These are phyloP conservation scores for Parelbella ahira DNA, from an alignment of 2,888 invertebrate genomes.

Conservation along the genomic window DNA sequence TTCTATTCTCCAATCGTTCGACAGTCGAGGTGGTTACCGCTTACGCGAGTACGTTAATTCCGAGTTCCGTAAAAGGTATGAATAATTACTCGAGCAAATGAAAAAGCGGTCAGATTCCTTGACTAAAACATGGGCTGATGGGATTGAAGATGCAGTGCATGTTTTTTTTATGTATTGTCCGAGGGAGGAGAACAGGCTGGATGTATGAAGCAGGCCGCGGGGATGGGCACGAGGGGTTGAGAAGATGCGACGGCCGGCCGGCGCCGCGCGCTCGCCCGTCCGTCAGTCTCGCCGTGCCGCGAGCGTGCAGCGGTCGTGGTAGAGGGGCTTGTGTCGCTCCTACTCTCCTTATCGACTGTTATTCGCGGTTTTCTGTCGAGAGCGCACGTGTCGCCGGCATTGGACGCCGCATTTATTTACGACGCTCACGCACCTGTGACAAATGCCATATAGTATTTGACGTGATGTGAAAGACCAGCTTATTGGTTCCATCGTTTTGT, in stretches of 20 bases:
- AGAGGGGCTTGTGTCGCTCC: constrained; percentile 40
- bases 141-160: constrained; percentile 29
- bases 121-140: constrained; percentile 43
- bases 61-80: constrained; percentile 63
- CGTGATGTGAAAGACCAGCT: constrained; percentile 68
- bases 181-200: constrained; percentile 43
- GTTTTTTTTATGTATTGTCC: constrained; percentile 42
- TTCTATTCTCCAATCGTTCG: no score
- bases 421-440: constrained; percentile 65
- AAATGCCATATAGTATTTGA: constrained; percentile 55
- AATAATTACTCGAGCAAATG: constrained; percentile 58
- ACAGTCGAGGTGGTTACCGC: constrained; percentile 41
- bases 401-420: constrained; percentile 51
- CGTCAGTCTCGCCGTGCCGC: constrained; percentile 69
- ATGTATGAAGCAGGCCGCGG: constrained; percentile 35
- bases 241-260: constrained; percentile 45
- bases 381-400: constrained; percentile 69
- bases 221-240: constrained; percentile 53
- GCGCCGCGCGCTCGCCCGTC: constrained; percentile 37
- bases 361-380: constrained; percentile 67
- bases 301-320: constrained; percentile 64
- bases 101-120: constrained; percentile 63
- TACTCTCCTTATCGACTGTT: constrained; percentile 50
- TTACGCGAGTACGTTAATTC: constrained; percentile 56
- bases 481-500: constrained; percentile 53